phyloP scores from a whole-genome alignment of 2,888 invertebrate genomes.

The Seira ritae region DNA sequence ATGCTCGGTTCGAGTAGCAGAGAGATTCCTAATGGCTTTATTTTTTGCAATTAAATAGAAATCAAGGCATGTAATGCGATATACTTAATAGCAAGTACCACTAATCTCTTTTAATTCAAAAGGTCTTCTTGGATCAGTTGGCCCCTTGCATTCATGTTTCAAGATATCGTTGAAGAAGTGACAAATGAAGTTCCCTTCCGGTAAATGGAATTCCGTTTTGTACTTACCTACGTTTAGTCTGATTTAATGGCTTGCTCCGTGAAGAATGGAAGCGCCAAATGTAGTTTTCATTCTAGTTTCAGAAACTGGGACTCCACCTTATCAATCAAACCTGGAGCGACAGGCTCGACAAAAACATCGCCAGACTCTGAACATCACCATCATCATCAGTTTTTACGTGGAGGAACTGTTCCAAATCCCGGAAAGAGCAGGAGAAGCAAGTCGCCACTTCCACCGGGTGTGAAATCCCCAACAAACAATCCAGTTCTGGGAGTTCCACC shows the following conservation, averaged over 20 bases:
- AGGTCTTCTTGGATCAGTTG: slow-evolving; percentile 94
- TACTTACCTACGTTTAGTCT: too few relatives aligned
- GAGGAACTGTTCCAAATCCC: slow-evolving; percentile 61
- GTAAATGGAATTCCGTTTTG: slow-evolving; percentile 76
- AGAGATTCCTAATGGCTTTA: neutral
- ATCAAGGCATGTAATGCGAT: neutral
- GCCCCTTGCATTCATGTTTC: slow-evolving; percentile 92
- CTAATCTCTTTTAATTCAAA: slow-evolving; percentile 62
- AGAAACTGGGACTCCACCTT: slow-evolving; percentile 72
- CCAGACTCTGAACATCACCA: slow-evolving; percentile 59
- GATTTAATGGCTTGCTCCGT: neutral
- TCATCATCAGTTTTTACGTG: slow-evolving; percentile 43
- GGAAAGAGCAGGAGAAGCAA: slow-evolving; percentile 53
- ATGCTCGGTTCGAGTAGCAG: neutral
- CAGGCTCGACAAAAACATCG: slow-evolving; percentile 63
- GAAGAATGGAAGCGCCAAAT: neutral
- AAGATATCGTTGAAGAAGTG: slow-evolving; percentile 84
- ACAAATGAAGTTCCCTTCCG: slow-evolving; percentile 85
- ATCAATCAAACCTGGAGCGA: slow-evolving; percentile 67
- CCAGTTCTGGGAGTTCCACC: slow-evolving; percentile 17
- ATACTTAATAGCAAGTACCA: neutral
- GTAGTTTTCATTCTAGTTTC: neutral
- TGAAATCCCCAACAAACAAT: slow-evolving; percentile 61
- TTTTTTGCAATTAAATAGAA: neutral
- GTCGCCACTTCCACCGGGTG: slow-evolving; percentile 49